Conservation (phyloP, 1,140 invertebrate species). For the Pinna nobilis region DNA sequence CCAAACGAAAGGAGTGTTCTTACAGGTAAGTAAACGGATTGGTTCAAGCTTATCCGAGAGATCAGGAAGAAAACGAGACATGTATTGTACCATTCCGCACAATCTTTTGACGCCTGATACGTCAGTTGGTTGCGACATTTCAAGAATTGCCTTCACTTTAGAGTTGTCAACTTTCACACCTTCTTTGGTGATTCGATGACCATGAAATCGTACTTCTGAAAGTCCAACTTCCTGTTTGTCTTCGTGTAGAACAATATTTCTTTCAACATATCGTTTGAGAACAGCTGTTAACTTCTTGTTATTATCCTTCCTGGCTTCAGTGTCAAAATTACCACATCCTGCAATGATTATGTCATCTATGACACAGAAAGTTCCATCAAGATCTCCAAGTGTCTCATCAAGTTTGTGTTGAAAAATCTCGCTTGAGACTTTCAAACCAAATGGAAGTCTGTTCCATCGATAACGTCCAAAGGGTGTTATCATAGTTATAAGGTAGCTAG, state of each 20-base stretch:
- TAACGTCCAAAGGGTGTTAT: slow-evolving; percentile 60
- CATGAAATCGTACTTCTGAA: slow-evolving; percentile 63
- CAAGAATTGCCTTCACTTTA: slow-evolving; percentile 61
- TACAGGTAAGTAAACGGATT: slow-evolving; percentile 52
- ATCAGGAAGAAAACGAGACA: neutral
- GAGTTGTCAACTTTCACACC: slow-evolving; percentile 52
- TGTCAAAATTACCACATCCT: slow-evolving; percentile 28
- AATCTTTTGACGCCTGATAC: slow-evolving; percentile 38
- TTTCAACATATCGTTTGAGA: slow-evolving; percentile 18
- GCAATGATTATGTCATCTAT: slow-evolving; percentile 43
- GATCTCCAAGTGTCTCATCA: slow-evolving; percentile 34
- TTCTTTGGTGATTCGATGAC: slow-evolving; percentile 40
- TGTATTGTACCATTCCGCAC: slow-evolving; percentile 17
- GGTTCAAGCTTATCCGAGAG: slow-evolving; percentile 35
- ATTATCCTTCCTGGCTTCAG: slow-evolving; percentile 14
- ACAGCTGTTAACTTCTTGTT: slow-evolving; percentile 3
- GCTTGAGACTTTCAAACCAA: slow-evolving; percentile 52
- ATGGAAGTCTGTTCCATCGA: slow-evolving; percentile 48
- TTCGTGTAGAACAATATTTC: slow-evolving; percentile 46
- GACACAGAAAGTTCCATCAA: slow-evolving; percentile 38
- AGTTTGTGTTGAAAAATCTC: slow-evolving; percentile 53
- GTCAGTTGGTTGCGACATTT: slow-evolving; percentile 58
- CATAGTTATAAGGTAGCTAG: slow-evolving; percentile 51
- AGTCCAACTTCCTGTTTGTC: slow-evolving; percentile 41
- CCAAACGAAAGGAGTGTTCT: slow-evolving; percentile 45